Percentiles rank a stretch among this genome's conserved stretches.
phyloP scores from a whole-genome alignment of 1,140 invertebrate species.

The Cephus cinctus region DNA sequence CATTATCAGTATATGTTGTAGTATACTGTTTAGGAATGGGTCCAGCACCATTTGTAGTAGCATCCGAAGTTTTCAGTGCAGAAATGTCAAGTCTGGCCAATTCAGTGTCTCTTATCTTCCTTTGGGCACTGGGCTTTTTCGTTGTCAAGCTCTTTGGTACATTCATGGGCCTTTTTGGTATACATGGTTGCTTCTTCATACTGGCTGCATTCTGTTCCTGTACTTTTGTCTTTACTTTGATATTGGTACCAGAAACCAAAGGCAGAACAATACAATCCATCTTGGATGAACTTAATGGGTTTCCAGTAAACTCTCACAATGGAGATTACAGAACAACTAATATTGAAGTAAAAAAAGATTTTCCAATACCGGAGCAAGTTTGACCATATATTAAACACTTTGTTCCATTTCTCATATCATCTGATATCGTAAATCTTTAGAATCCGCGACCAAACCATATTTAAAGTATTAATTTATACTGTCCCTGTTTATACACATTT shows the following conservation, averaged over 20 bases:
- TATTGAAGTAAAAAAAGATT: not conserved
- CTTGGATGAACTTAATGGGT: constrained; percentile 39
- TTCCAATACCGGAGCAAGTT: constrained; percentile 8
- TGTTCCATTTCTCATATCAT: no score
- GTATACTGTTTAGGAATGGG: constrained; percentile 54
- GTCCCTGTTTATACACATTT: no score
- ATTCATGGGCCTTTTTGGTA: constrained; percentile 31
- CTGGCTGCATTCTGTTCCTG: constrained; percentile 25
- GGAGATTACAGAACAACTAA: constrained; percentile 10
- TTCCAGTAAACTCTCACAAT: constrained; percentile 12
- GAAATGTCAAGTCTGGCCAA: constrained; percentile 53
- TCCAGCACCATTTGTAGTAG: constrained; percentile 61
- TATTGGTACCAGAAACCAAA: constrained; percentile 66
- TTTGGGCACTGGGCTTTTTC: constrained; percentile 58
- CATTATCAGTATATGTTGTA: constrained; percentile 59
- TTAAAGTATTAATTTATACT: no score
- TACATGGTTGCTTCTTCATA: constrained; percentile 44
- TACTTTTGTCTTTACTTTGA: constrained; percentile 40
- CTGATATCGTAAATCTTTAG: no score
- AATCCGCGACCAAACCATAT: no score
- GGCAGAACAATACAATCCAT: constrained; percentile 63
- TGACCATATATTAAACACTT: no score
- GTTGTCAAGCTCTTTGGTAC: constrained; percentile 55
- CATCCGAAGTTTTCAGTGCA: constrained; percentile 63
- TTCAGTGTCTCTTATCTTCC: constrained; percentile 50